These are phyloP conservation scores for Leuciscus waleckii DNA, from an alignment of 2,797 vertebrate genomes.

Conservation along the genomic window DNA sequence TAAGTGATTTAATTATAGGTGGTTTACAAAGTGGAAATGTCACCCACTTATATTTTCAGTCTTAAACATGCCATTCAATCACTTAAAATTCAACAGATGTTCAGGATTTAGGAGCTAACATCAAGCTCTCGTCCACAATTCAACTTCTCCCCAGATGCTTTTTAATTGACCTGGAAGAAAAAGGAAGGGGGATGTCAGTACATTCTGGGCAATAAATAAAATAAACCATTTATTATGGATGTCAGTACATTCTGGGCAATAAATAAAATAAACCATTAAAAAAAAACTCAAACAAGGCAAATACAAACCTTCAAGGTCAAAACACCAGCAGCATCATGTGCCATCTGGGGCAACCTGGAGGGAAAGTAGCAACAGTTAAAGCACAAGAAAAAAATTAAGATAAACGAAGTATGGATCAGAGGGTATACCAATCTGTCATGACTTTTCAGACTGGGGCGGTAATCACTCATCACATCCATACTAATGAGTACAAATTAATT, in stretches of 20 bases:
- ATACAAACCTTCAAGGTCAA: not conserved
- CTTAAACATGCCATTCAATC: not conserved
- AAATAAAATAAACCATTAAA: too few species aligned
- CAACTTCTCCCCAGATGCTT: not conserved
- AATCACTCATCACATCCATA: slow-evolving; percentile 62
- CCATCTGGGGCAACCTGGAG: not conserved
- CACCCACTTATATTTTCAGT: not conserved
- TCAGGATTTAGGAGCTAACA: not conserved
- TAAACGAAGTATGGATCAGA: slow-evolving; percentile 41
- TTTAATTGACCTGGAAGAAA: not conserved
- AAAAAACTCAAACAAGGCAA: not conserved
- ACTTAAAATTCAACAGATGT: too few species aligned
- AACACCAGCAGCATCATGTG: not conserved
- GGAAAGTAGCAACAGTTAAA: too few species aligned
- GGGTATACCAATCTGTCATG: slow-evolving; percentile 68
- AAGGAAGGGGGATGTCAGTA: not conserved
- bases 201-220: too few species aligned
- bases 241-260: not conserved
- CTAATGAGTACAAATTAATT: not conserved
- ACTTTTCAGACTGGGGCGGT: slow-evolving; percentile 71
- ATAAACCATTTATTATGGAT: too few species aligned
- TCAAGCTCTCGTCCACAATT: not conserved
- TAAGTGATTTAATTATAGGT: not conserved
- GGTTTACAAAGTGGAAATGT: not conserved
- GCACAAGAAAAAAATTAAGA: not conserved